A percentile compares a stretch with the other conserved stretches of the same genome.
Conservation (phyloP, 2,888 invertebrate genomes). For the Ophonus ardosiacus region DNA sequence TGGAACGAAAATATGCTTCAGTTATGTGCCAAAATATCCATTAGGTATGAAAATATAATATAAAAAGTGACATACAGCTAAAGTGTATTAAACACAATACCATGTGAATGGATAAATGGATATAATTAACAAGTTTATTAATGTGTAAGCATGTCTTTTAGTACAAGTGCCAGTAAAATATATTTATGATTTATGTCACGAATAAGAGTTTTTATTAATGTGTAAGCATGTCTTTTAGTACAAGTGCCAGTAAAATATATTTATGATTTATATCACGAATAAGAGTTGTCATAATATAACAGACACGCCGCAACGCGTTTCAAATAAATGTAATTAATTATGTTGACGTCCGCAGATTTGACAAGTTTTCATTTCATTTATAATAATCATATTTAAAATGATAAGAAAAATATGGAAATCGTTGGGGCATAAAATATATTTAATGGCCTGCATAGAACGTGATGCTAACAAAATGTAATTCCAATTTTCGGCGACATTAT, state of each 20-base stretch:
- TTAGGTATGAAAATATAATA: neutral
- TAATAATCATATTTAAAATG: neutral
- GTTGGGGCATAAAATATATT: neutral
- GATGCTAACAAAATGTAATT: neutral
- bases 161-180: neutral
- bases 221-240: neutral
- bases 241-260: neutral
- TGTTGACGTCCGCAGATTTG: neutral
- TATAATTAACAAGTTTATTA: neutral
- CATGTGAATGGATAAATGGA: neutral
- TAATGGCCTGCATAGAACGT: neutral
- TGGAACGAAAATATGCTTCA: neutral
- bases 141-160: neutral
- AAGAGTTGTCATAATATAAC: neutral
- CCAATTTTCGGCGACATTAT: neutral
- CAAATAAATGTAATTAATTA: slow-evolving; percentile 12
- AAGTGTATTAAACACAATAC: neutral
- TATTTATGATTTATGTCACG: neutral
- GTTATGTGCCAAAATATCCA: neutral
- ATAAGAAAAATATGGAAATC: neutral
- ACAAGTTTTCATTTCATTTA: slow-evolving; percentile 5
- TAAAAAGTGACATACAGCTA: neutral
- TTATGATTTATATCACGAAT: neutral
- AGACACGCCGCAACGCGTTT: neutral
- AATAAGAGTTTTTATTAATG: neutral